Evolutionary conservation across 2,888 invertebrate species (phyloP), one percentile per base, ranked within the genome.

Genomic region (Acleris sparsana): DNA sequence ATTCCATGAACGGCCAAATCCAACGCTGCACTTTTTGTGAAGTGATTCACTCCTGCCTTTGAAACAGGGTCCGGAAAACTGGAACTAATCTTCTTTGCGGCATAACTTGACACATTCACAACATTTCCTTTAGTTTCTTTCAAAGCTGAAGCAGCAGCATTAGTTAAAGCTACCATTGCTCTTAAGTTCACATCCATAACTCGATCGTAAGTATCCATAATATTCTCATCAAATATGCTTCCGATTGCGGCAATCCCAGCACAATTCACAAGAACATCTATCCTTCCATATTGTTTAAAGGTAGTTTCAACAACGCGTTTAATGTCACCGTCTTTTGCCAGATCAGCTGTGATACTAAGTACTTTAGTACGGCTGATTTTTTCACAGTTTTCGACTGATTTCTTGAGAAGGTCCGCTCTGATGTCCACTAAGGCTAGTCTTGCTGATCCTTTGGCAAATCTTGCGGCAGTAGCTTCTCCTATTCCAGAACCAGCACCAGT

Each of bases 11-110:
- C 70, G 68, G 93, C 93, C 44, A 94, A 78, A 73, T 94, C 96
- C 59, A 96, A 80, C 16, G 96, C 96, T 9, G 93, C 83, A 76
- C 95, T 95, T 73, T 94, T 88, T 2, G 96, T 96, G 70, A 96
- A 93, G 75, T 96, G 96, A 82, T 96, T 96, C n/a, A 96, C 75
- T 5, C 95, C 95, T 46, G 95, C 88, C 84, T 96, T 96, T 39
- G 95, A 94, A 92, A 96, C 94, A 68, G 91, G 89, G 78, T 96
- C 96, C 1, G 71, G 59, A 16, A 69, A 51, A 33, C 48, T 39
- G 0, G 33, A 43, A 2, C 61, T 52, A 7, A 53, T 43, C 1
- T 53, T 48, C 16, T 58, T 60, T 1, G 63, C 68, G 13, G 61
- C 61, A 0, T 72, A 57, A 44, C 75, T 74, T 9, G 75, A 74